Percentiles rank a stretch among this genome's conserved stretches.
These are phyloP conservation scores for Onthophagus sagittarius DNA, from an alignment of 2,888 invertebrate genomes.

Conservation along the genomic window DNA sequence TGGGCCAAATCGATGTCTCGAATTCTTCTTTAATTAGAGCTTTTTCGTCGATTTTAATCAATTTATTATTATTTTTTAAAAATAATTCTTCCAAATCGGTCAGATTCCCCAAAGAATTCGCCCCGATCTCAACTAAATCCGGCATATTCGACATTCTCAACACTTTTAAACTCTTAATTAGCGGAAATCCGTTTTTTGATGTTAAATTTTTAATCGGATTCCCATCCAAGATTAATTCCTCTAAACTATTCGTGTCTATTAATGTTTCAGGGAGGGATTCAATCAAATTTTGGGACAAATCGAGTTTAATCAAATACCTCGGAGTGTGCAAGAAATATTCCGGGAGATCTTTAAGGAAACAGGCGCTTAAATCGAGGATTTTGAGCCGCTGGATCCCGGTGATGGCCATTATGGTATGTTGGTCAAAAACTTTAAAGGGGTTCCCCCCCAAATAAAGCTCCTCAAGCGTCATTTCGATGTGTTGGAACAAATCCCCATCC, in stretches of 20 bases:
- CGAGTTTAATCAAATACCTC: constrained; percentile 59
- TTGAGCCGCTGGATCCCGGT: constrained; percentile 60
- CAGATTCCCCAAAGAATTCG: constrained; percentile 56
- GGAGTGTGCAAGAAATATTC: constrained; percentile 66
- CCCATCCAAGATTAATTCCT: constrained; percentile 62
- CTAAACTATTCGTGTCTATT: constrained; percentile 56
- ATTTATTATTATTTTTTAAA: constrained; percentile 60
- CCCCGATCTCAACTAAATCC: constrained; percentile 55
- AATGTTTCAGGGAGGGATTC: constrained; percentile 58
- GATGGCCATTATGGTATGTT: constrained; percentile 62
- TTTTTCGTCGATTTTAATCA: constrained; percentile 57
- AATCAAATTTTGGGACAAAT: constrained; percentile 65
- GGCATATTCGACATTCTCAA: constrained; percentile 69
- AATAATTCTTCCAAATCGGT: constrained; percentile 56
- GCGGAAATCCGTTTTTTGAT: constrained; percentile 58
- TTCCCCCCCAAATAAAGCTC: constrained; percentile 70
- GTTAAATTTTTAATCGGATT: constrained; percentile 64
- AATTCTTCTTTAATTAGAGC: constrained; percentile 54
- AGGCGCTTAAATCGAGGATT: constrained; percentile 69
- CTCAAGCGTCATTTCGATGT: constrained; percentile 60
- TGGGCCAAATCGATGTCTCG: constrained; percentile 60
- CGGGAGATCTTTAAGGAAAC: constrained; percentile 60
- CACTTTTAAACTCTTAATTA: constrained; percentile 57
- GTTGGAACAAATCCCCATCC: constrained; percentile 72
- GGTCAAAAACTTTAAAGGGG: constrained; percentile 64